These are phyloP conservation scores for Xenopus tropicalis DNA, from an alignment of 2,113 vertebrate genomes.

Conservation along the genomic window DNA sequence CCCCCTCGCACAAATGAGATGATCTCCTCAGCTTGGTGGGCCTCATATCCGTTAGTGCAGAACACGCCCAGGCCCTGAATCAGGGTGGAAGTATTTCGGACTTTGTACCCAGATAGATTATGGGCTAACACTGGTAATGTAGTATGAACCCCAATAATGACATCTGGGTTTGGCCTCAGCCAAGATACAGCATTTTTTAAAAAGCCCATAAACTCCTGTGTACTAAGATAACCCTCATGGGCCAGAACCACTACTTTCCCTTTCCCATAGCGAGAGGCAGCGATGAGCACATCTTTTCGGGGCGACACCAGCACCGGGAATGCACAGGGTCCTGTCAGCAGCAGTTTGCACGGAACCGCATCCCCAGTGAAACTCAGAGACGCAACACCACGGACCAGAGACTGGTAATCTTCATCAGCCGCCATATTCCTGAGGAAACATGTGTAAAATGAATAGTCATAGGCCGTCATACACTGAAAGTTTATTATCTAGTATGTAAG, in stretches of 20 bases:
- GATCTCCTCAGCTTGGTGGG: constrained; percentile 54
- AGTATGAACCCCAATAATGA: constrained; percentile 64
- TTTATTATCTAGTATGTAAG: no score
- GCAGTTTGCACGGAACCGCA: constrained; percentile 60
- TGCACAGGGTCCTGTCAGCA: constrained; percentile 59
- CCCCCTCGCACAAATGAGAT: constrained; percentile 73
- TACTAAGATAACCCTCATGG: constrained; percentile 71
- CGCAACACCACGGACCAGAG: constrained; percentile 56
- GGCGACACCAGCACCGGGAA: constrained; percentile 67
- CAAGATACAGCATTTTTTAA: constrained; percentile 76
- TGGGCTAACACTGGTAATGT: constrained; percentile 56
- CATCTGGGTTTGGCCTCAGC: constrained; percentile 65
- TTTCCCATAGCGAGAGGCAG: constrained; percentile 63
- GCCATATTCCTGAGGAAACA: no score
- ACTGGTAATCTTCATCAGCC: constrained; percentile 47
- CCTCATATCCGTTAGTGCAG: constrained; percentile 69
- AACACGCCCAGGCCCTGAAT: constrained; percentile 61
- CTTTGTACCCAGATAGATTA: constrained; percentile 58
- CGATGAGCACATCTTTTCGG: constrained; percentile 62
- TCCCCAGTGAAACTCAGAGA: constrained; percentile 59
- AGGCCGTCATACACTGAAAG: no score
- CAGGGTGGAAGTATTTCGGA: constrained; percentile 52
- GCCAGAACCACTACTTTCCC: constrained; percentile 77
- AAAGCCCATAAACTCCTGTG: constrained; percentile 62
- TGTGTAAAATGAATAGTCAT: no score